These are phyloP conservation scores for Archips crataeganus DNA, from an alignment of 2,888 invertebrate genomes.

Conservation along the genomic window DNA sequence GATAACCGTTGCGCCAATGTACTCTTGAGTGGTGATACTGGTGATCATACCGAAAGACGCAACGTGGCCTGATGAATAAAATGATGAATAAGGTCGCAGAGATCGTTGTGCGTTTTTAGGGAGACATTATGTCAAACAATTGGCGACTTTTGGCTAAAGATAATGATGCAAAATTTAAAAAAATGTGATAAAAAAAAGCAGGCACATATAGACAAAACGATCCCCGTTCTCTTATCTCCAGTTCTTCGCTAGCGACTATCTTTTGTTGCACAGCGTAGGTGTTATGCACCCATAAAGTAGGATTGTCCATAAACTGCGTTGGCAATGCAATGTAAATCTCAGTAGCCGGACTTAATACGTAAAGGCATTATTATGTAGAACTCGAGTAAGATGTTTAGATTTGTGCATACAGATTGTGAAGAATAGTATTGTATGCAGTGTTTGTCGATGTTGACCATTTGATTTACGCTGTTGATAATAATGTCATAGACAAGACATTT, in stretches of 20 bases:
- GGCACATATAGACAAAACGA: background rate
- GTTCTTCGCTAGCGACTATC: constrained; percentile 10
- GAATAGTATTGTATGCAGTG: constrained; percentile 28
- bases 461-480: background rate
- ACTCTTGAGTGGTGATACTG: no score
- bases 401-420: constrained; percentile 39
- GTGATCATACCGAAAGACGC: no score
- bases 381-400: constrained; percentile 45
- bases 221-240: constrained; percentile 10
- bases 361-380: constrained; percentile 42
- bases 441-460: constrained; percentile 8
- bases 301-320: constrained; percentile 53
- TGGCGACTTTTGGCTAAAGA: no score
- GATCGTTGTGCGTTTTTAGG: no score
- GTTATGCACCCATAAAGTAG: constrained; percentile 56
- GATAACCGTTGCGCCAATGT: no score
- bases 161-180: no score
- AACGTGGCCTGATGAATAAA: no score
- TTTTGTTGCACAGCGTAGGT: constrained; percentile 50
- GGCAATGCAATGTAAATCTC: constrained; percentile 54
- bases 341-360: constrained; percentile 45
- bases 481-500: background rate
- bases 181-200: no score
- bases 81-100: no score
- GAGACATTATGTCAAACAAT: no score